These are phyloP conservation scores for Grammomys surdaster DNA, from an alignment of 2,113 vertebrate species.

Conservation along the genomic window DNA sequence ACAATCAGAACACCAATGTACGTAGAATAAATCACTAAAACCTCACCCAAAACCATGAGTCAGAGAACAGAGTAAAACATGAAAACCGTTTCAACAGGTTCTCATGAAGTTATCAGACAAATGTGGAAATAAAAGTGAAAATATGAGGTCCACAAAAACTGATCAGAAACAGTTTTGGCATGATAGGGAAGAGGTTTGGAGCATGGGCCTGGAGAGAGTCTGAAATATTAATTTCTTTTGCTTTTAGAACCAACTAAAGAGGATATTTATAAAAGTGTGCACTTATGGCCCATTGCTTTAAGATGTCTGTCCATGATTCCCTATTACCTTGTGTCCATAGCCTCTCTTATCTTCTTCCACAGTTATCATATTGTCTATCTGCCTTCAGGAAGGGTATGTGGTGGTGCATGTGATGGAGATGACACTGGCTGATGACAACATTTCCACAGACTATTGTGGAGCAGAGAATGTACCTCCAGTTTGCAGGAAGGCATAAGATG, in stretches of 20 bases:
- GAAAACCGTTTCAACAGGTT: background rate
- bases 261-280: background rate
- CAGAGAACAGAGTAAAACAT: background rate
- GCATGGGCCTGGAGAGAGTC: background rate
- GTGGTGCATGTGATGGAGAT: background rate
- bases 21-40: background rate
- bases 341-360: background rate
- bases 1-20: too few relatives aligned
- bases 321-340: background rate
- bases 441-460: constrained; percentile 10
- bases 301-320: background rate
- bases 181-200: background rate
- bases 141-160: background rate
- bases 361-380: background rate
- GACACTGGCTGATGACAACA: background rate
- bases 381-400: background rate
- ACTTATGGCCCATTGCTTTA: background rate
- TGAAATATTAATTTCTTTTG: background rate
- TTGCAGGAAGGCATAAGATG: background rate
- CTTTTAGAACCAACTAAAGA: constrained; percentile 27
- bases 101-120: background rate
- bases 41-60: background rate
- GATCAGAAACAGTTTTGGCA: background rate
- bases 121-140: background rate
- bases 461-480: background rate